Base-by-base conservation (phyloP, 2,888 invertebrate genomes). In the Petrolisthes cinctipes region DNA sequence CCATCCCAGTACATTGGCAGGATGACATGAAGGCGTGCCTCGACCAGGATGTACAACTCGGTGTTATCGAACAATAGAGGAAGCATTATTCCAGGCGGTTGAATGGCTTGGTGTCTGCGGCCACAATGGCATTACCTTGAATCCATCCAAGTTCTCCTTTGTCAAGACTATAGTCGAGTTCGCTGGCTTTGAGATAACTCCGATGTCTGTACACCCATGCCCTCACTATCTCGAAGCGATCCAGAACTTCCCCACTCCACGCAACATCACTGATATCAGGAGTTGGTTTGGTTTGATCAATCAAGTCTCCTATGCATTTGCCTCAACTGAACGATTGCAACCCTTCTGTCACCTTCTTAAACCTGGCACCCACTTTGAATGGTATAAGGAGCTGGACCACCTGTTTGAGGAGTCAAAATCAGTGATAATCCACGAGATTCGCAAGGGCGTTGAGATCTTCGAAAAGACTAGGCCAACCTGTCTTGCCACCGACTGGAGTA, bases 201-300 rank as follows among this genome's bases (percentile, higher is more conserved):
- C 78, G 17, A 79, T 57, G 14, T 37, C 20, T n/a, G 23, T 57
- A 5, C 37, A 17, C 61, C 53, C 17, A 17, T 71, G 4, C 7
- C 71, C 71, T 71, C 71, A 20, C 20, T 71, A 71, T 11, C 73
- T 76, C 23, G 83, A 83, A 17, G 68, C 68, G 53, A 85, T 85
- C 53, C 68, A 57, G 57, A 61, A 82, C 82, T 82, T 86, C 73
- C 82, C 86, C 20, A 14, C 81, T 11, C 85, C 75, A 53, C 57
- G 82, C 17, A 86, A 82, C n/a, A 86, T 86, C 78, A 86, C 82
- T 3, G 86, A 83, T 6, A n/a, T 82, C 17, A 82, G 76, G 51
- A 82, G 82, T 5, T 82, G 86, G 86, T 82, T 86, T 51, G 57
- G 85, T 17, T 23, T 85, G 37, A n/a, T 85, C 5, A 85, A 85